A percentile compares a stretch with the other conserved stretches of the same genome.
These are phyloP conservation scores for Rhingia campestris DNA, from an alignment of 2,888 invertebrate species.

Conservation along the genomic window DNA sequence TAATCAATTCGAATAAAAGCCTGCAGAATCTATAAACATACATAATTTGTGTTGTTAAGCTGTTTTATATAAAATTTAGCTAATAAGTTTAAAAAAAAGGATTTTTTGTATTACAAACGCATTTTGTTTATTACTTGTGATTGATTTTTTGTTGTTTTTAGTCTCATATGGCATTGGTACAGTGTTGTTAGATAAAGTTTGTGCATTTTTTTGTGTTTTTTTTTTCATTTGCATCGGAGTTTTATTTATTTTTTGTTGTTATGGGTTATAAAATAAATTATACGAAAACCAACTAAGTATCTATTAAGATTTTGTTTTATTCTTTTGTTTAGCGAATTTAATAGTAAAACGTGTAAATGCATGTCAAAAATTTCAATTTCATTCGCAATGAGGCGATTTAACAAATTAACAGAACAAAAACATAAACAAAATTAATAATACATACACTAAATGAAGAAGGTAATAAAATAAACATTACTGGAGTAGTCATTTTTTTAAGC, in stretches of 20 bases:
- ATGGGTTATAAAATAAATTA: conserved; percentile 13
- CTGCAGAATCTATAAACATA: conserved; percentile 38
- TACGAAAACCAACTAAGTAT: conserved; percentile 1
- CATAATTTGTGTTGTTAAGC: conserved; percentile 37
- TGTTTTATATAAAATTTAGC: conserved; percentile 44
- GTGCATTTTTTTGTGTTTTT: conserved; percentile 38
- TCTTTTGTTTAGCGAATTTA: conserved; percentile 20
- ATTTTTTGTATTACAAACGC: conserved; percentile 33
- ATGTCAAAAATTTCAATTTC: conserved; percentile 50
- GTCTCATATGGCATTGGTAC: conserved; percentile 68
- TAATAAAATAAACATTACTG: not conserved
- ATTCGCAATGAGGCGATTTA: conserved; percentile 63
- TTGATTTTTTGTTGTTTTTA: conserved; percentile 14
- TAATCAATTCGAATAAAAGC: conserved; percentile 14
- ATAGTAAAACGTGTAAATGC: conserved; percentile 45
- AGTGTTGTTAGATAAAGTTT: conserved; percentile 37
- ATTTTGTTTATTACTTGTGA: conserved; percentile 30
- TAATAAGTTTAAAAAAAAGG: conserved; percentile 30
- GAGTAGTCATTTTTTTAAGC: conserved; percentile 12
- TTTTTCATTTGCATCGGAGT: conserved; percentile 11
- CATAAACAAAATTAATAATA: conserved; percentile 11
- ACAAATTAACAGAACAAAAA: not conserved
- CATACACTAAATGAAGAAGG: conserved; percentile 3
- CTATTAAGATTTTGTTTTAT: not conserved
- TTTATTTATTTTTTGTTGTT: conserved; percentile 2